Evolutionary conservation across 1,140 invertebrate species (phyloP), one percentile per base, ranked within the genome.

Genomic region (Drosophila mayri): DNA sequence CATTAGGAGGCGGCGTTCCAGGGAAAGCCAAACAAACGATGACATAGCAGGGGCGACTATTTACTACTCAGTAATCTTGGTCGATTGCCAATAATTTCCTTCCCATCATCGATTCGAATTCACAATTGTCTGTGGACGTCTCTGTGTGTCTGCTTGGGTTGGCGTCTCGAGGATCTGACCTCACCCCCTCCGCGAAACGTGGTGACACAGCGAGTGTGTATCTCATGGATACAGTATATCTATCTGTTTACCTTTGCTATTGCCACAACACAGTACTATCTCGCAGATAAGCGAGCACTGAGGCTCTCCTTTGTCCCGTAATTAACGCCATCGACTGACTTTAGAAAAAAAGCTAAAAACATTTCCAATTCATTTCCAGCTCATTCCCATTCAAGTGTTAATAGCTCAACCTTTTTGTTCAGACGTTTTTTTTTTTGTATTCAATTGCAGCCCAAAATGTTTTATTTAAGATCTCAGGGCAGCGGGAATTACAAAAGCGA

Each of bases 101-200:
- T 62, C 25, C 43, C 81, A 90, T 88, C 81, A 88, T 88, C 76
- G 85, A 88, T 86, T 86, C 55, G 78, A 43, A 71, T 64, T 78
- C 58, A 63, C 76, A 71, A 68, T 82, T 72, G 54, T 50, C 46
- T 35, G 46, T 60, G 44, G 67, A 61, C 50, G 44, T 37, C 59
- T 54, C 50, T 76, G 40, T 28, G 40, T 38, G 43, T 22, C 3
- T 22, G 20, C 14, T 44, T 44, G 43, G 43, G 6, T 75, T 52
- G 59, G 41, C 43, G 68, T 59, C 37, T 50, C 35, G 66, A 43
- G 43, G 54, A 50, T 73, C 37, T 65, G 38, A 59, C 71, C 52
- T 54, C 18, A n/a, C 18, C 35, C 22, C n/a, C 20, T 40, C 28
- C 16, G 9, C 4, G n/a, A 40, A 44, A 41, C 12, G 28, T 50